Evolutionary conservation across 2,888 invertebrate genomes (phyloP).

Genomic region (Perizoma flavofasciatum): DNA sequence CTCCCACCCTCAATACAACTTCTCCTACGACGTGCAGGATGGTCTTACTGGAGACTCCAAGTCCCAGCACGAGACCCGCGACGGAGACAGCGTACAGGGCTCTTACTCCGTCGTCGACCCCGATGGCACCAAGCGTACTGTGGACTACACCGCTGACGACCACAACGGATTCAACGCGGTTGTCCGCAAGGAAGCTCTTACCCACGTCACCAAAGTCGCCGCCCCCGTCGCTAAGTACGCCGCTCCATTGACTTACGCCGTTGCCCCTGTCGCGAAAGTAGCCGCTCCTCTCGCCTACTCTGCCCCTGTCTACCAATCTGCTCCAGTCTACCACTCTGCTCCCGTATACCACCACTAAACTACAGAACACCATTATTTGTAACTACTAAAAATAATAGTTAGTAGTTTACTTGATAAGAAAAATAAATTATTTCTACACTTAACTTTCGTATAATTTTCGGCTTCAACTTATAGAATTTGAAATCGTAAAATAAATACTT

Average conservation of each 20-base stretch:
- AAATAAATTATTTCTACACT: conserved; percentile 13
- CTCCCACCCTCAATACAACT: conserved; percentile 74
- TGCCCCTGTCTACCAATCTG: conserved; percentile 65
- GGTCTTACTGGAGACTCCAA: conserved; percentile 74
- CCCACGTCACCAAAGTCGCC: conserved; percentile 53
- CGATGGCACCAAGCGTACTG: conserved; percentile 78
- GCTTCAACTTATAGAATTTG: no score
- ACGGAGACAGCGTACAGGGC: conserved; percentile 80
- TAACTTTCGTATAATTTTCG: background rate
- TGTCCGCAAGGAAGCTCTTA: conserved; percentile 72
- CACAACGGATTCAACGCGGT: conserved; percentile 80
- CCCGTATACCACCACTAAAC: conserved; percentile 70
- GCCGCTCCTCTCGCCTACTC: conserved; percentile 56
- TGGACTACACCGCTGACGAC: conserved; percentile 78
- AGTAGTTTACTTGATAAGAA: background rate
- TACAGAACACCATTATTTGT: background rate
- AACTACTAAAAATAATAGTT: background rate
- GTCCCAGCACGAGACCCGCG: conserved; percentile 78
- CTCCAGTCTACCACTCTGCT: conserved; percentile 53
- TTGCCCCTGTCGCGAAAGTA: conserved; percentile 53
- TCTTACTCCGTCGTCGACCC: conserved; percentile 80
- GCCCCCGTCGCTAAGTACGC: conserved; percentile 53
- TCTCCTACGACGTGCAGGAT: conserved; percentile 80
- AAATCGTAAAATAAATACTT: no score
- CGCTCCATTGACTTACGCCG: conserved; percentile 49